A percentile compares a stretch with the other conserved stretches of the same genome.
Evolutionary conservation across 2,797 vertebrate genomes (phyloP).

Genomic region (Rallus crepitans): DNA sequence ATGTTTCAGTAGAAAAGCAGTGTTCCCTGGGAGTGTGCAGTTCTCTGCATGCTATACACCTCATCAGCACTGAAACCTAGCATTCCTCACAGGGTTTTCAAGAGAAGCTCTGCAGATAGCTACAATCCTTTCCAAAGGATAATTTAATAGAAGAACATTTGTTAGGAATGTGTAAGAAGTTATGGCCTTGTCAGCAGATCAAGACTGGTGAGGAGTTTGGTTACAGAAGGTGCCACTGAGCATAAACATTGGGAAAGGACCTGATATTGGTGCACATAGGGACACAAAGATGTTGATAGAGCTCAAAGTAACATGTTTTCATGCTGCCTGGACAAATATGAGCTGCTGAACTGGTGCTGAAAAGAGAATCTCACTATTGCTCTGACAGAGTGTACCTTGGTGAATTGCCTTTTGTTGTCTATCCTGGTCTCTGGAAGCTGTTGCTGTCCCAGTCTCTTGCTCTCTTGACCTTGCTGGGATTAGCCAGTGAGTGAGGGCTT

Average conservation of each 20-base stretch:
- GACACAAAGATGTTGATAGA: neutral
- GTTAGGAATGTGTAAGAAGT: neutral
- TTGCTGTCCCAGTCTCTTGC: neutral
- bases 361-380: neutral
- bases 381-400: neutral
- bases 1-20: neutral
- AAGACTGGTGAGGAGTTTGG: neutral
- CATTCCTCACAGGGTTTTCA: neutral
- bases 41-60: neutral
- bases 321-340: neutral
- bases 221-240: neutral
- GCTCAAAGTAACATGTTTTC: neutral
- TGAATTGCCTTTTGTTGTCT: neutral
- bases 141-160: neutral
- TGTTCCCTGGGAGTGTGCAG: neutral
- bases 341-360: neutral
- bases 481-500: neutral
- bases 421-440: neutral
- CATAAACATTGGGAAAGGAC: neutral
- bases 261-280: neutral
- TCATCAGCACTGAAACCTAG: neutral
- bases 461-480: neutral
- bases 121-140: neutral
- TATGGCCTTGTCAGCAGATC: neutral
- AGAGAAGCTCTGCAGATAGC: neutral